Base-by-base conservation (phyloP, 2,888 invertebrate species). In the Melanostoma scalare region DNA sequence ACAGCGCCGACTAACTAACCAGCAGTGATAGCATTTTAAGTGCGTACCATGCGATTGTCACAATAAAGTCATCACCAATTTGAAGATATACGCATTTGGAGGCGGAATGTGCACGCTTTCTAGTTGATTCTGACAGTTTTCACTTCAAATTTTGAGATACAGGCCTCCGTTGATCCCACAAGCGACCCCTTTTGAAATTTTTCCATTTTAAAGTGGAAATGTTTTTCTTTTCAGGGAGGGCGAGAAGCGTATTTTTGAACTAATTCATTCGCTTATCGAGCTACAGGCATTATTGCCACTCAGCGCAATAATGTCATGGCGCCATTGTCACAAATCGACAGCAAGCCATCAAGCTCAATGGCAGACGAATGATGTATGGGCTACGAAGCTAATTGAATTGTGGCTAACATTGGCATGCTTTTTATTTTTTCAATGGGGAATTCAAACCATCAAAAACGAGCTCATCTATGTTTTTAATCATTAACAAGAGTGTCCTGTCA, bases 301-400 rank as follows among this genome's bases (percentile, higher is more conserved):
- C 78, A 77, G 65, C 81, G 67, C 52, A 20, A 20, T 61, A 61
- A 65, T 77, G 78, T 69, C 56, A 69, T 78, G 78, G 82, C 78
- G 82, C 68, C 72, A 46, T 82, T 78, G 77, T 82, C 82, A 78
- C 68, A 78, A 73, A 67, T 73, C 52, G 78, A 82, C 78, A 78
- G 68, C 68, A 50, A 63, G 48, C 44, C 76, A 69, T 78, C 73
- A 69, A 58, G 68, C 72, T 72, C 68, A 73, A 78, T 73, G 67
- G 68, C 56, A 52, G 58, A 40, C 56, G 69, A 56, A 10, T 6
- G 48, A 40, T 58, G 48, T 46, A 81, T 73, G 71, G 60, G 71
- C 60, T 72, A 50, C 67, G 72, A 55, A 72, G 81, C 77, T 81
- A 81, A 81, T 81, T 81, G 81, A 77, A 68, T 68, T 77, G 77